These are phyloP conservation scores for Tetragonisca angustula DNA, from an alignment of 2,888 invertebrate genomes.

Conservation along the genomic window DNA sequence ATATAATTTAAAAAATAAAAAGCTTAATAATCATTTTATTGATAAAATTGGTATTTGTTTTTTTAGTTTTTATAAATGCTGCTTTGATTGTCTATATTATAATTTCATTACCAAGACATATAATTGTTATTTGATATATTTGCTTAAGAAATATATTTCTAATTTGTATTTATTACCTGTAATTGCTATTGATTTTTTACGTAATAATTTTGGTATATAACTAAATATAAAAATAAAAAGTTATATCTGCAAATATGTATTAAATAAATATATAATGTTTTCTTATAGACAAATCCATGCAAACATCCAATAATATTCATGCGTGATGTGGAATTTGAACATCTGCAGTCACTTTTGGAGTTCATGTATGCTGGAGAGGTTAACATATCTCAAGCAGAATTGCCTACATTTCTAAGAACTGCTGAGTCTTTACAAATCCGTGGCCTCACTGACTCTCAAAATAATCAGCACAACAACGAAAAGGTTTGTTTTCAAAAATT, in stretches of 20 bases:
- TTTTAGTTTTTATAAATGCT: neutral
- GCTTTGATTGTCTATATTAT: neutral
- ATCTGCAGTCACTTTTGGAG: conserved; percentile 91
- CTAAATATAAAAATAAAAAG: neutral
- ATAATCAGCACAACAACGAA: conserved; percentile 83
- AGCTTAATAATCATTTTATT: neutral
- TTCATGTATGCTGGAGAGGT: conserved; percentile 95
- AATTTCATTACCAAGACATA: neutral
- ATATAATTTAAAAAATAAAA: neutral
- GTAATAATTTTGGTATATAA: neutral
- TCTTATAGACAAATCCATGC: conserved; percentile 92
- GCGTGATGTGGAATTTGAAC: conserved; percentile 92
- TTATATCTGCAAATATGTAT: neutral
- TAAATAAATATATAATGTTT: conserved; percentile 7
- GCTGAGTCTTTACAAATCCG: conserved; percentile 92
- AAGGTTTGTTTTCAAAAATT: conserved; percentile 71
- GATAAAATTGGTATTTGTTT: neutral
- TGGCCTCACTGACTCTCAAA: conserved; percentile 88
- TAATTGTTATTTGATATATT: neutral
- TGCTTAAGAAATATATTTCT: neutral
- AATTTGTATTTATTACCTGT: neutral
- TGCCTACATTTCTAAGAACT: conserved; percentile 90
- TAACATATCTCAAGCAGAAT: conserved; percentile 91
- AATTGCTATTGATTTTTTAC: neutral
- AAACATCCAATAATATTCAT: conserved; percentile 94